These are phyloP conservation scores for Nesoenas mayeri DNA, from an alignment of 2,113 vertebrate species.

Conservation along the genomic window DNA sequence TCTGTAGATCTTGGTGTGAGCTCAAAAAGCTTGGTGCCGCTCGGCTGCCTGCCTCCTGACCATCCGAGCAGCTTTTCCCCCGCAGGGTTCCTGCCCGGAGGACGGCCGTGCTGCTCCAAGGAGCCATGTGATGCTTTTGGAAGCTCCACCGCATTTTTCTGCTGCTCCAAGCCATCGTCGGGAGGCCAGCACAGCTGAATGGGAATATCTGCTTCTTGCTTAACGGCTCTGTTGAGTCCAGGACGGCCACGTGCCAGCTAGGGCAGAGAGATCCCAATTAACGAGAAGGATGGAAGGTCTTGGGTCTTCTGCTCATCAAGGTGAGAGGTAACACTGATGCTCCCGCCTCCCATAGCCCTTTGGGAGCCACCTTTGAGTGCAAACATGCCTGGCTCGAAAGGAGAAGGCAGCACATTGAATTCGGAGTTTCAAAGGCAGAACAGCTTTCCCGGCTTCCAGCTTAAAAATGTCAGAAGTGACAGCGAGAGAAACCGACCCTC, in stretches of 20 bases:
- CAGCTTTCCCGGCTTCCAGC: not conserved
- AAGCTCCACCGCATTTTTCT: conserved; percentile 39
- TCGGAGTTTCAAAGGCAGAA: not conserved
- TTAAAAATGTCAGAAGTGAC: not conserved
- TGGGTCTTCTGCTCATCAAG: not conserved
- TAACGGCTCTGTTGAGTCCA: not conserved
- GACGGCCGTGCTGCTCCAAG: not conserved
- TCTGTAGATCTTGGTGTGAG: not conserved
- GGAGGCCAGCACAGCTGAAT: conserved; percentile 14
- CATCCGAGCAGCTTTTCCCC: not conserved
- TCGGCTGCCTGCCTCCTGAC: not conserved
- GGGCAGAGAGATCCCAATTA: not conserved
- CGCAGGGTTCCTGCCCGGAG: not conserved
- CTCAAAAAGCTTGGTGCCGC: not conserved
- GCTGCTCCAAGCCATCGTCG: not conserved
- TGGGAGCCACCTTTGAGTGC: not conserved
- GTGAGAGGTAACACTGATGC: not conserved
- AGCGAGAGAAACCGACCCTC: not conserved
- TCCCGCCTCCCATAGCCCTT: not conserved
- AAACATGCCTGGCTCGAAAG: not conserved
- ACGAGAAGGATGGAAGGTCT: not conserved
- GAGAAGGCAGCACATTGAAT: not conserved
- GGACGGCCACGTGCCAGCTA: not conserved
- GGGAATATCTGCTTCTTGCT: conserved; percentile 9
- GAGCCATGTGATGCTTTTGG: conserved; percentile 43